Evolutionary conservation across 1,140 invertebrate species (phyloP), one percentile per base, ranked within the genome.

Genomic region (Danaus plexippus): DNA sequence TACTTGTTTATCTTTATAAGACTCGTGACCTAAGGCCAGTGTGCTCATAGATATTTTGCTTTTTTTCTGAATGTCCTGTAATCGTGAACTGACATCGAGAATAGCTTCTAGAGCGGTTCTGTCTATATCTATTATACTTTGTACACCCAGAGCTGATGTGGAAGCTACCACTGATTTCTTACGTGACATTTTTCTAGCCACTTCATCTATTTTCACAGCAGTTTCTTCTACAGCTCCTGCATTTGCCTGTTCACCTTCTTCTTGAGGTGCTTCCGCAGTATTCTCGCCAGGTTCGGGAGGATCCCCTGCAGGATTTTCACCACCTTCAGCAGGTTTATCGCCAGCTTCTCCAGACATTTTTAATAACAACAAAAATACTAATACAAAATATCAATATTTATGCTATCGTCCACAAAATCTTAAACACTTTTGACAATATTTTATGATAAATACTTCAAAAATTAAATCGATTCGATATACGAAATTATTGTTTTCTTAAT

Each of bases 1-100:
- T 77, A 86, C 83, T 79, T 86, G 83, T 70, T 86, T 86, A 45
- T 86, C 81, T 79, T 85, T 86, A 63, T 86, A 86, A 56, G 80
- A 77, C 47, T 86, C 81, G 60, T 83, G 78, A 44, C 64, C 78
- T 50, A 82, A 64, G 45, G 69, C 73, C 47, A 85, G 66, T 45
- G 80, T 75, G 60, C 83, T 85, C 78, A 80, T 78, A 32, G 83
- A 84, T 8, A 77, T 47, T 69, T 70, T 80, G 58, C 80, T 83
- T 48, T 77, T 84, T 61, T 74, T 81, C 51, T 84, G 80, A 45
- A 86, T 81, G 45, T 77, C 78, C 57, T 76, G 63, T 12, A 84
- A 48, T 22, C 80, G 70, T n/a, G 74, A 69, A 15, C 78, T 69
- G 61, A 83, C 75, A 59, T 86, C 80, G 7, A 86, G 69, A 49